These are phyloP conservation scores for Rafetus swinhoei DNA, from an alignment of 2,113 vertebrate genomes.

Conservation along the genomic window DNA sequence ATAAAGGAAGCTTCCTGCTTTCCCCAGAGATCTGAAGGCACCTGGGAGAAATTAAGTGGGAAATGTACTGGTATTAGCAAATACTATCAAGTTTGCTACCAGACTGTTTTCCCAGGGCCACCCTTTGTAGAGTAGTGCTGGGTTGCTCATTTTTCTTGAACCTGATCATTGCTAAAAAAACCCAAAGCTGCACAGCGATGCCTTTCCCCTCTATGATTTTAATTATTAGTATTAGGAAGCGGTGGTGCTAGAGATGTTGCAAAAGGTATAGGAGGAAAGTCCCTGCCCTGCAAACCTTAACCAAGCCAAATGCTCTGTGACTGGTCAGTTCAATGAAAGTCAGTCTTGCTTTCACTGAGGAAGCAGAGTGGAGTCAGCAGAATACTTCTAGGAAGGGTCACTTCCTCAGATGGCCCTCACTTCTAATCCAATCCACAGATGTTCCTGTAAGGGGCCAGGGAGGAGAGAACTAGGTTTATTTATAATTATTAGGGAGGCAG, in stretches of 20 bases:
- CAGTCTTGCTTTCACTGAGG: background rate
- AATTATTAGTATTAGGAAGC: background rate
- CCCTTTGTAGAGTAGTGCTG: background rate
- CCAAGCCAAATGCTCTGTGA: background rate
- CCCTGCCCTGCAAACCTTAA: background rate
- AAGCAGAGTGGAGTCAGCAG: background rate
- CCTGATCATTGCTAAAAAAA: background rate
- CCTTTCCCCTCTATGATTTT: background rate
- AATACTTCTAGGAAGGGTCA: background rate
- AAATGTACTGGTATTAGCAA: background rate
- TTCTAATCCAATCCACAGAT: background rate
- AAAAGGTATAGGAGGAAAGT: background rate
- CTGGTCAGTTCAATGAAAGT: fast-evolving
- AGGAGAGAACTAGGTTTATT: background rate
- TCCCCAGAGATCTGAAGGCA: background rate
- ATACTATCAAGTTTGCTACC: conserved; percentile 16
- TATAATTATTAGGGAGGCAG: background rate
- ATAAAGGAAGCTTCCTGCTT: conserved; percentile 1
- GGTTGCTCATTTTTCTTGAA: background rate
- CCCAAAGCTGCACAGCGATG: background rate
- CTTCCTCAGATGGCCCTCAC: background rate
- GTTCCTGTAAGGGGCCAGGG: background rate
- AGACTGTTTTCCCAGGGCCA: background rate
- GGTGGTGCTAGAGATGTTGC: background rate
- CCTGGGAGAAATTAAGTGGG: background rate